Evolutionary conservation across 2,888 invertebrate genomes (phyloP).

Genomic region (Acrobasis consociella): DNA sequence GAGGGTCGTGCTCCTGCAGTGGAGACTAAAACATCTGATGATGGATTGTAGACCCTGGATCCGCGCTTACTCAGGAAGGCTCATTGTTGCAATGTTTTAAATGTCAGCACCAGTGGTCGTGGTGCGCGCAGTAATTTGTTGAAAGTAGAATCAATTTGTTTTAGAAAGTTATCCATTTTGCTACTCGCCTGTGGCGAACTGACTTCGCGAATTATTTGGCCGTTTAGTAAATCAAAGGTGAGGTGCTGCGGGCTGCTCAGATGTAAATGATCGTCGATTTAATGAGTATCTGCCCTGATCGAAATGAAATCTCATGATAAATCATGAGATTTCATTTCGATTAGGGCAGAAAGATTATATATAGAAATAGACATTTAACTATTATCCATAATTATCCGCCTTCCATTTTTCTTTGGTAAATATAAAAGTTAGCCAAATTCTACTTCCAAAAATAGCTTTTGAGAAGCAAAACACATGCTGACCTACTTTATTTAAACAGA

Average conservation of each 20-base stretch:
- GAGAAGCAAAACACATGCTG: constrained; percentile 5
- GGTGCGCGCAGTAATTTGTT: constrained; percentile 62
- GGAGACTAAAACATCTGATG: no score
- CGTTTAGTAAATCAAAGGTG: neutral
- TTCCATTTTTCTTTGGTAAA: no score
- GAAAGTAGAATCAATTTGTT: constrained; percentile 79
- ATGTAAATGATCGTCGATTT: no score
- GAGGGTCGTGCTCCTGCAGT: no score
- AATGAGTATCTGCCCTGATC: no score
- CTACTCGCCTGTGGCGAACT: constrained; percentile 52
- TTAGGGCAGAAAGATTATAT: no score
- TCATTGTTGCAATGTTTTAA: constrained; percentile 48
- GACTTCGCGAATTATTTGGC: constrained; percentile 38
- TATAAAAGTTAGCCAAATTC: no score
- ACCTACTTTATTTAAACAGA: constrained; percentile 19
- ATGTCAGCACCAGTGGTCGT: constrained; percentile 57
- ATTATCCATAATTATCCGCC: no score
- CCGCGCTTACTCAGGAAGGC: constrained; percentile 45
- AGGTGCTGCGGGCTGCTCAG: no score
- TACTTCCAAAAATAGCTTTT: neutral
- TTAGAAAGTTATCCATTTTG: constrained; percentile 73
- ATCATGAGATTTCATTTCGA: no score
- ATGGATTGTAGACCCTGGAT: neutral
- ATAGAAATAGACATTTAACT: no score
- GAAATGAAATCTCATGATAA: no score